These are phyloP conservation scores for Operophtera brumata DNA, from an alignment of 2,888 invertebrate genomes.

Conservation along the genomic window DNA sequence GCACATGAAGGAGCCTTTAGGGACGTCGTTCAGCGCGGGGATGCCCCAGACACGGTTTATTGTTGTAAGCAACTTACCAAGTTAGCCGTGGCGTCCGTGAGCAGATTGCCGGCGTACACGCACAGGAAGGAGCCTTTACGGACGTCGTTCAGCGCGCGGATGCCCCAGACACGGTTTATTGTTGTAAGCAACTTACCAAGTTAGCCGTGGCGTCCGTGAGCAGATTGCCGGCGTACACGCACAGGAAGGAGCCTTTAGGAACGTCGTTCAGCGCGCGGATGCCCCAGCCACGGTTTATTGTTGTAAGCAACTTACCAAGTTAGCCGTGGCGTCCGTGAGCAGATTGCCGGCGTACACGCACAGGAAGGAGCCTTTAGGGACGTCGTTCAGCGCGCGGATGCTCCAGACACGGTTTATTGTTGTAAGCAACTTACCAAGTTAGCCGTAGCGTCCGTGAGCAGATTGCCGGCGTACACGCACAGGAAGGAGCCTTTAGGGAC, in stretches of 20 bases:
- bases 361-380: conserved; percentile 96
- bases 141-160: conserved; percentile 96
- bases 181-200: conserved; percentile 95
- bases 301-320: conserved; percentile 94
- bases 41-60: conserved; percentile 98
- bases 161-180: conserved; percentile 96
- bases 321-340: conserved; percentile 93
- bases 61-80: conserved; percentile 95
- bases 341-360: conserved; percentile 97
- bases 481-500: conserved; percentile 97
- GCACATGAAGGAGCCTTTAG: conserved; percentile 96
- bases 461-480: conserved; percentile 96
- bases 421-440: conserved; percentile 94
- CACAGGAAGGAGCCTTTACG: conserved; percentile 97
- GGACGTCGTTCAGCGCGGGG: conserved; percentile 96
- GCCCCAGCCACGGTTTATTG: conserved; percentile 97
- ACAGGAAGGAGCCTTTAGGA: conserved; percentile 96
- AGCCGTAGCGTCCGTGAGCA: conserved; percentile 94
- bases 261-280: conserved; percentile 96
- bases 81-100: conserved; percentile 94
- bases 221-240: conserved; percentile 96
- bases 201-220: conserved; percentile 94
- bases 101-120: conserved; percentile 95
- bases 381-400: conserved; percentile 95
- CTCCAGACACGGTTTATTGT: conserved; percentile 98